Base-by-base conservation (phyloP, 2,888 invertebrate genomes). In the Caenorhabditis zanzibari region DNA sequence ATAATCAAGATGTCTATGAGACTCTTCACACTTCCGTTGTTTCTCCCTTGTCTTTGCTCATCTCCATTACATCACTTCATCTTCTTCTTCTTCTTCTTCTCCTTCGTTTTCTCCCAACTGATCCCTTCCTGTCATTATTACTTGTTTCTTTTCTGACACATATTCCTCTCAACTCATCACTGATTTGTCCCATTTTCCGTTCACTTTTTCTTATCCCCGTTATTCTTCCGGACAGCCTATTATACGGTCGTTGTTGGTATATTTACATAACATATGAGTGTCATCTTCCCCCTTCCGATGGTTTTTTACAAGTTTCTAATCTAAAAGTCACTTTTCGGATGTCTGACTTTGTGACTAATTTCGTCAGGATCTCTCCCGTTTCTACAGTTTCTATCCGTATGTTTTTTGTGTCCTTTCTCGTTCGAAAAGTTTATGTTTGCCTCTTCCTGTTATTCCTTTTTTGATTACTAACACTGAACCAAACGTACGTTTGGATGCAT, bases 281-380 rank as follows among this genome's bases (percentile, higher is more conserved):
- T 68, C 52, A 49, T 68, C 49, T 6, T 26, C 38, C 19, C 38
- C 54, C 24, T 19, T 61, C 68, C 19, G 19, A 32, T 63, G 16
- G 9, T 73, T 73, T 68, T 76, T 68, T 76, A 64, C 63, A 66
- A 56, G 64, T 68, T 66, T 68, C 75, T 59, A 66, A 66, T 76
- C 58, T 54, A 76, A 76, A 66, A 69, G 68, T 69, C 59, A 76
- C 69, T 69, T 41, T 59, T 69, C 61, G 61, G 58, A 58, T 76
- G 68, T 76, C 69, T 76, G 68, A 68, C 68, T 76, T 76, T 68
- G 75, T 76, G 75, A 76, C 75, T 76, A 76, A 76, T 76, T 68
- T 75, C 66, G 38, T 64, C 49, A 16, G 44, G 19, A 41, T 58
- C 66, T 75, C 75, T 52, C 2, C 24, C 16, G 3, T 56, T 44